Evolutionary conservation across 30 jellyfish, hydroid and myxozoan species (phyloP), one percentile per base, ranked within the genome.

Genomic region (Turritopsis dohrnii): DNA sequence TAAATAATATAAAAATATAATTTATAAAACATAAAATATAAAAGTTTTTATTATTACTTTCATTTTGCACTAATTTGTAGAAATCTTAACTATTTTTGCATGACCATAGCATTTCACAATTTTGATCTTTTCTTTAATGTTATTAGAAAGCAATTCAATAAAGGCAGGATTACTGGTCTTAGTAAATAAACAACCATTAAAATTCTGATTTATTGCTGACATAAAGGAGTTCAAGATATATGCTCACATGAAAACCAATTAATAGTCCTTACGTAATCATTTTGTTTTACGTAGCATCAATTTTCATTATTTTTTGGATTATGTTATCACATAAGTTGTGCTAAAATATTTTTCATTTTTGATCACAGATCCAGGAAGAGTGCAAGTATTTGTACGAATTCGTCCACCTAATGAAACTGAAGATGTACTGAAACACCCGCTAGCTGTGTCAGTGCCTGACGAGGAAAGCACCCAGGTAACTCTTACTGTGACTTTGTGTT

Each of bases 381-480:
- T 92, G 31, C 98, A 92, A 71, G 98, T 92, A 18, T 92, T 83
- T 79, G 98, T 92, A 13, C 88, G 98, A 52, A 65, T 92, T 8
- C 96, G 98, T 74, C 98, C 98, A 18, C 90, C 86, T 18, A 92
- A 84, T 75, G 98, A 87, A 24, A 91, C 83, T 80, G 98, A 92
- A 66, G 95, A 87, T 27, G 87, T 85, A 23, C 54, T 95, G 66
- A 94, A 91, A 21, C 96, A 92, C 52, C 92, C 96, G 52, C 72
- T 84, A 52, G 98, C 97, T 7, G 92, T 92, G 31, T 66, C 95
- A 22, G 82, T 87, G 28, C 96, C 86, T 66, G 98, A 88, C 66
- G 95, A 84, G 52, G 96, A 89, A 54, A 84, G 76, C 86, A 88
- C 96, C 28, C 98, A 92, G 98, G 98, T 92, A 29, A 26, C 7